A percentile compares a stretch with the other conserved stretches of the same genome.
Conservation (phyloP, 2,113 vertebrate species). For the Prolemur simus region DNA sequence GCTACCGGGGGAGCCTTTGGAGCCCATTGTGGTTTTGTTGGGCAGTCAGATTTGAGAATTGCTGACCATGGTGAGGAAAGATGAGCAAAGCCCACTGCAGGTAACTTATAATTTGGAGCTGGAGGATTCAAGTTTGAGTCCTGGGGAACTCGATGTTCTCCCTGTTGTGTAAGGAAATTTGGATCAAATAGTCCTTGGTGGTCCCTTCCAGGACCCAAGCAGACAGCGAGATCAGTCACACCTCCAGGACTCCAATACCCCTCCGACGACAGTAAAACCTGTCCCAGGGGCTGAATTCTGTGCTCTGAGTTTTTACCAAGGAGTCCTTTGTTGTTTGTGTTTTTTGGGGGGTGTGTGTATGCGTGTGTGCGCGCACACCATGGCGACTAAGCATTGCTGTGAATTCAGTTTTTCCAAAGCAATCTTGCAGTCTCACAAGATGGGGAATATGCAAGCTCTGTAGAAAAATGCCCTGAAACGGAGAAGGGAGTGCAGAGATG, state of each 20-base stretch:
- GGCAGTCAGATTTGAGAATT: not conserved
- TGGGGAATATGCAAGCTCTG: not conserved
- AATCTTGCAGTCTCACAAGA: not conserved
- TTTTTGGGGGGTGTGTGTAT: not conserved
- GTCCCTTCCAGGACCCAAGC: not conserved
- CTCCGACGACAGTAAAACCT: not conserved
- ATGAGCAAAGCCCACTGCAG: not conserved
- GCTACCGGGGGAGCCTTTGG: not conserved
- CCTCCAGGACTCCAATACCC: not conserved
- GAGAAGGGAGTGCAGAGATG: not conserved
- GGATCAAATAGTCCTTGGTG: not conserved
- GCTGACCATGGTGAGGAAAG: not conserved
- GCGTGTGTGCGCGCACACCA: fast-evolving
- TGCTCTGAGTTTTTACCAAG: not conserved
- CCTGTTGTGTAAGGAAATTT: not conserved
- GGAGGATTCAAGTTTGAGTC: not conserved
- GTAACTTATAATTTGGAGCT: not conserved
- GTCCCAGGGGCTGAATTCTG: not conserved
- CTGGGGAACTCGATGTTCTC: not conserved
- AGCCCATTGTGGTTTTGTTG: not conserved
- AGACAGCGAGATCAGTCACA: not conserved
- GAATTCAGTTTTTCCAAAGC: not conserved
- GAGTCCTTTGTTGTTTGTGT: not conserved
- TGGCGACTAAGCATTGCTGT: not conserved
- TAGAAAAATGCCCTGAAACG: not conserved